Percentiles rank a stretch among this genome's conserved stretches.
Conservation (phyloP, 2,888 invertebrate genomes). For the Tetragonisca angustula region DNA sequence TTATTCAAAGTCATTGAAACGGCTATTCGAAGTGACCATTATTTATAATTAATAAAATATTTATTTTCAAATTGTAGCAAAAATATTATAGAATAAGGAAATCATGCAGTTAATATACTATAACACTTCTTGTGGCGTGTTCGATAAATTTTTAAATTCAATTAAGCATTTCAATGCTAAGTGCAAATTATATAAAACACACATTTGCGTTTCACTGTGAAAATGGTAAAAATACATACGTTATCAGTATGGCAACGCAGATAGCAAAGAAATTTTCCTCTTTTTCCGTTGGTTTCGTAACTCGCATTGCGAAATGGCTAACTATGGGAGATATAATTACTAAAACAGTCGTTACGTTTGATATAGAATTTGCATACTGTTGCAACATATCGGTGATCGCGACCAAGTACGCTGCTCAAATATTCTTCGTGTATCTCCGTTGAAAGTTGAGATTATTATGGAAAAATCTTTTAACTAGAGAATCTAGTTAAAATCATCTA, state of each 20-base stretch:
- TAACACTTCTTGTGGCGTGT: not conserved
- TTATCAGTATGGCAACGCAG: conserved; percentile 19
- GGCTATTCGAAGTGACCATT: not conserved
- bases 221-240: conserved; percentile 24
- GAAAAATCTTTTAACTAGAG: not conserved
- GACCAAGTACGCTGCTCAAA: not conserved
- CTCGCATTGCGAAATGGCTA: conserved; percentile 29
- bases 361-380: conserved; percentile 22
- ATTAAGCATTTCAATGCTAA: not conserved
- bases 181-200: conserved; percentile 34
- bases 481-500: not conserved
- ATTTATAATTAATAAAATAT: not conserved
- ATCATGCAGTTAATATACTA: not conserved
- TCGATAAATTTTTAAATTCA: not conserved
- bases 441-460: not conserved
- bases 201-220: conserved; percentile 13
- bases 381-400: conserved; percentile 7
- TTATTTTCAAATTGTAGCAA: not conserved
- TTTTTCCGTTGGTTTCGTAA: conserved; percentile 40
- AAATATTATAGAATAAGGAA: not conserved
- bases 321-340: conserved; percentile 33
- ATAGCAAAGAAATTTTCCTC: conserved; percentile 46
- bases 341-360: conserved; percentile 16
- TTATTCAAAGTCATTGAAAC: no score
- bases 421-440: not conserved